Conservation (phyloP, 2,113 vertebrate genomes). For the Tachuris rubrigastra region DNA sequence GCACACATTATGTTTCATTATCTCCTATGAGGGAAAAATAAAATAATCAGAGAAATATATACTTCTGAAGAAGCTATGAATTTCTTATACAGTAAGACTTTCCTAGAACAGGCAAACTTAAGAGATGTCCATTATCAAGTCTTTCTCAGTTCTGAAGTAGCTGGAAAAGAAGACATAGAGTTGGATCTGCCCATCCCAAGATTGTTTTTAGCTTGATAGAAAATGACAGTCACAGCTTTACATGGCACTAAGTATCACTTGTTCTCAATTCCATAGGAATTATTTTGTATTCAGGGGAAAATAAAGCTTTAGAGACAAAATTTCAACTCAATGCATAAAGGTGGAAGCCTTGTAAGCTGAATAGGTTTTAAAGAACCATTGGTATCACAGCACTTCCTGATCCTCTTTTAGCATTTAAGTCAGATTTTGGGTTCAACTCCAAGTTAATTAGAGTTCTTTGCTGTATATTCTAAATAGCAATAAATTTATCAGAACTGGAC, state of each 20-base stretch:
- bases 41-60: neutral
- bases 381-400: neutral
- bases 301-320: neutral
- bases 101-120: neutral
- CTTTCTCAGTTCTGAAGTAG: neutral
- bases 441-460: neutral
- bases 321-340: neutral
- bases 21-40: neutral
- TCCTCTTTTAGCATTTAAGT: neutral
- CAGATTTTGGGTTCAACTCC: neutral
- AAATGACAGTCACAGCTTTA: neutral
- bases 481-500: neutral
- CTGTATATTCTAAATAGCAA: neutral
- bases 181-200: neutral
- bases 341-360: neutral
- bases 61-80: neutral
- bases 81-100: neutral
- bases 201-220: neutral
- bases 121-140: neutral
- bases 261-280: neutral
- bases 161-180: neutral
- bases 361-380: neutral
- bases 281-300: neutral
- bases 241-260: neutral
- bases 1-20: neutral